phyloP scores from a whole-genome alignment of 2,888 invertebrate genomes.

The Achlya flavicornis region DNA sequence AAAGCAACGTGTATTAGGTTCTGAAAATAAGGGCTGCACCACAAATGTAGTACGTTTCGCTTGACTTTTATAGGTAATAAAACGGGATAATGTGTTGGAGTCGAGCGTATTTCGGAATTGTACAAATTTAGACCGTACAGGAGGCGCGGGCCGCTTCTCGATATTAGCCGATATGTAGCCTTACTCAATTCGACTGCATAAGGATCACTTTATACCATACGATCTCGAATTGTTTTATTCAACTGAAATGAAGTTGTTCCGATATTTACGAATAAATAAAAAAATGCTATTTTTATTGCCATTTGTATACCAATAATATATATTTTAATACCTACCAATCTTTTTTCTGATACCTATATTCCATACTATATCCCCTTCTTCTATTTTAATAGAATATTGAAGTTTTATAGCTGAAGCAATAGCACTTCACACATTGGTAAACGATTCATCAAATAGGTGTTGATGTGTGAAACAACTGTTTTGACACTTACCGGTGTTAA shows the following conservation, averaged over 20 bases:
- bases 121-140: constrained; percentile 77
- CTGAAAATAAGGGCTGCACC: constrained; percentile 78
- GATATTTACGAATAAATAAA: no score
- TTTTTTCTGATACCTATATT: no score
- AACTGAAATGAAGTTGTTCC: background rate
- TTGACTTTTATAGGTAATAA: constrained; percentile 83
- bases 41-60: constrained; percentile 78
- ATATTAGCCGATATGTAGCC: constrained; percentile 69
- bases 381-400: background rate
- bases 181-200: constrained; percentile 45
- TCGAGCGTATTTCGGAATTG: constrained; percentile 79
- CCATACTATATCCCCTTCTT: no score
- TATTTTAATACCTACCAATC: no score
- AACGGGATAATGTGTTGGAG: constrained; percentile 80
- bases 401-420: constrained; percentile 42
- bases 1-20: constrained; percentile 77
- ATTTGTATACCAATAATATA: no score
- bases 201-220: constrained; percentile 42
- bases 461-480: constrained; percentile 63
- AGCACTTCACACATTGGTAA: constrained; percentile 65
- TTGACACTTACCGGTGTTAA: constrained; percentile 55
- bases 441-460: constrained; percentile 65
- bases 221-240: constrained; percentile 21
- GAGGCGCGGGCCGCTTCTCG: constrained; percentile 60
- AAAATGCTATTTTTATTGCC: no score